These are phyloP conservation scores for Pandemis heparana DNA, from an alignment of 2,888 invertebrate genomes.

Conservation along the genomic window DNA sequence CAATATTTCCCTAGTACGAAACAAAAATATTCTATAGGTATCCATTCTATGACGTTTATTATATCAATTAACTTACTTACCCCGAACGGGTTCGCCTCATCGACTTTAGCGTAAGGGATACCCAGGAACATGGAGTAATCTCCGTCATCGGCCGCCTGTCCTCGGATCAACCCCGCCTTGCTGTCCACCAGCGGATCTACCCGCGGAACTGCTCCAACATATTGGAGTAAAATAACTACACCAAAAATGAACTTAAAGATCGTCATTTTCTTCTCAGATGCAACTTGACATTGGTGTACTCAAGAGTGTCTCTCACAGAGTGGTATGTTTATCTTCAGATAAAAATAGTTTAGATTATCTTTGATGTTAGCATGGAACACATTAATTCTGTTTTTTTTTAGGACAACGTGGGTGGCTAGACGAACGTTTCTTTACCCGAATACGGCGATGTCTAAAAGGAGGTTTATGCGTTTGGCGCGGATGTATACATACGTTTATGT, in stretches of 20 bases:
- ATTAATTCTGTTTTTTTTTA: neutral
- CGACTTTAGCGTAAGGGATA: constrained; percentile 50
- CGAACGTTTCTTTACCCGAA: neutral
- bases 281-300: neutral
- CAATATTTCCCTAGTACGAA: no score
- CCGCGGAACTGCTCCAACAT: constrained; percentile 4
- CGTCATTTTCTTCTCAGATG: neutral
- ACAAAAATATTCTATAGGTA: no score
- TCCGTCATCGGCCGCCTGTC: constrained; percentile 42
- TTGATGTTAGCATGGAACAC: neutral
- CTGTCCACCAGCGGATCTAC: constrained; percentile 41
- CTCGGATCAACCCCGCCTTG: constrained; percentile 42
- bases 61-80: constrained; percentile 40
- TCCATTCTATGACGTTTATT: neutral
- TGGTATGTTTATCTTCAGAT: neutral
- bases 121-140: constrained; percentile 51
- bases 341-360: neutral
- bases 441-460: no score
- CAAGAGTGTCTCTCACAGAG: neutral
- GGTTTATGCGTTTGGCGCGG: no score
- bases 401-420: neutral
- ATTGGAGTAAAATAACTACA: neutral
- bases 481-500: no score
- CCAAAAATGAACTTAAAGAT: neutral
- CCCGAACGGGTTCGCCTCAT: constrained; percentile 49